Evolutionary conservation across 2,113 vertebrate species (phyloP), one percentile per base, ranked within the genome.

Genomic region (Myotis brandtii): DNA sequence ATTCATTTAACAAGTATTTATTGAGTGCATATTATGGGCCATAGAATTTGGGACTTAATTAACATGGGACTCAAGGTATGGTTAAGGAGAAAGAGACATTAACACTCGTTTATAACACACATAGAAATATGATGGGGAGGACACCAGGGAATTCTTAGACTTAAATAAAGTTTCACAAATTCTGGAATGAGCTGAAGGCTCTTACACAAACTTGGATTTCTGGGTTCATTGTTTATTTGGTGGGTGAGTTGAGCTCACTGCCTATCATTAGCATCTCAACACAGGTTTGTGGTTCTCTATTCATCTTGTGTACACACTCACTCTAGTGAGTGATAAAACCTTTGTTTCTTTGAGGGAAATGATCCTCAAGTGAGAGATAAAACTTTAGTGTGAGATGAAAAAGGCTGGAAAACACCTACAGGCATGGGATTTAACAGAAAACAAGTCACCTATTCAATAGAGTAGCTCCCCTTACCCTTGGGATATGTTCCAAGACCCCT

Each of bases 321-420:
- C 94, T 76, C 91, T 30, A 91, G 94, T 12, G 82, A 96, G 94
- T 91, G 50, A 96, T 95, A 97, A 97, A 97, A 95, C 37, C 75
- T 86, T 94, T 96, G 87, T 93, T 96, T 95, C 93, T 96, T 97
- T 90, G 67, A 94, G 46, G 69, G 67, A 97, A 97, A 97, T 82
- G 95, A 94, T 92, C 62, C 97, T 97, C 96, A 64, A 82, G 91
- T 97, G 93, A 97, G 85, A 94, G 54, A 96, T 96, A 97, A 97
- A 97, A 93, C 77, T 94, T 96, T 93, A 91, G 73, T 89, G 67
- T 69, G 37, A 91, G 72, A 91, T 83, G 43, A 93, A 96, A 93
- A 86, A 86, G 87, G 40, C 54, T 70, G n/a, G 62, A 54, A 73
- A 91, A 93, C 6, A 75, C 20, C 50, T 32, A 48, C 10, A 48